Conservation (phyloP, 1,140 invertebrate genomes). For the Drosophila guanche region DNA sequence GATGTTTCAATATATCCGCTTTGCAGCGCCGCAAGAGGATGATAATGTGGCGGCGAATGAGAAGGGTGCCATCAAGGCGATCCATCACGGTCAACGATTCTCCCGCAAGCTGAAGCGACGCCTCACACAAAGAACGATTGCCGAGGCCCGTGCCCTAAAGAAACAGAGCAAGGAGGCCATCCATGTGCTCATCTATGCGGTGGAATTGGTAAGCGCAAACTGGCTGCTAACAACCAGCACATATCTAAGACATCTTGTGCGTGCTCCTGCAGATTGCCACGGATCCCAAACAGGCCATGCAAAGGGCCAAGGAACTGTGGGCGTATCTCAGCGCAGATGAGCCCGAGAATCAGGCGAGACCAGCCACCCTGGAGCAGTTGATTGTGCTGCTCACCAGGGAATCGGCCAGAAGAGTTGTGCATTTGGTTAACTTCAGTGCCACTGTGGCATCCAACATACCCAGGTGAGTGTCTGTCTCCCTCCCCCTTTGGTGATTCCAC, state of each 20-base stretch:
- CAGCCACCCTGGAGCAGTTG: conserved; percentile 89
- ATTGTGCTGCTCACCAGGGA: conserved; percentile 89
- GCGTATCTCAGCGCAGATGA: conserved; percentile 88
- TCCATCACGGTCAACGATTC: conserved; percentile 89
- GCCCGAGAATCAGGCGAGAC: conserved; percentile 92
- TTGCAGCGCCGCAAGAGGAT: conserved; percentile 65
- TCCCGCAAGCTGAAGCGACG: conserved; percentile 88
- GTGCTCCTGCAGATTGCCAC: conserved; percentile 86
- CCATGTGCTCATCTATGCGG: conserved; percentile 89
- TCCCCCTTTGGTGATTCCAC: not conserved
- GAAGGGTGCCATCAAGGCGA: conserved; percentile 86
- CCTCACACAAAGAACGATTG: conserved; percentile 89
- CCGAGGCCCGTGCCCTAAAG: conserved; percentile 90
- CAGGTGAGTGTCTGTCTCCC: conserved; percentile 68
- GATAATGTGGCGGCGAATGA: conserved; percentile 64
- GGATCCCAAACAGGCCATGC: conserved; percentile 89
- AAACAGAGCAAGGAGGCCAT: conserved; percentile 91
- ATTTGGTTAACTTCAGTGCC: conserved; percentile 89
- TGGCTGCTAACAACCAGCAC: not conserved
- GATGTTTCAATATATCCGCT: conserved; percentile 19
- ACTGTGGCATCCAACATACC: conserved; percentile 85
- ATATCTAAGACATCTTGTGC: not conserved
- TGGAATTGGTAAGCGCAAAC: conserved; percentile 87
- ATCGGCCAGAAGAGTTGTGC: conserved; percentile 89
- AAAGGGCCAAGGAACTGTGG: conserved; percentile 90